These are phyloP conservation scores for Trachelus troglodyta DNA, from an alignment of 2,888 invertebrate species.

Conservation along the genomic window DNA sequence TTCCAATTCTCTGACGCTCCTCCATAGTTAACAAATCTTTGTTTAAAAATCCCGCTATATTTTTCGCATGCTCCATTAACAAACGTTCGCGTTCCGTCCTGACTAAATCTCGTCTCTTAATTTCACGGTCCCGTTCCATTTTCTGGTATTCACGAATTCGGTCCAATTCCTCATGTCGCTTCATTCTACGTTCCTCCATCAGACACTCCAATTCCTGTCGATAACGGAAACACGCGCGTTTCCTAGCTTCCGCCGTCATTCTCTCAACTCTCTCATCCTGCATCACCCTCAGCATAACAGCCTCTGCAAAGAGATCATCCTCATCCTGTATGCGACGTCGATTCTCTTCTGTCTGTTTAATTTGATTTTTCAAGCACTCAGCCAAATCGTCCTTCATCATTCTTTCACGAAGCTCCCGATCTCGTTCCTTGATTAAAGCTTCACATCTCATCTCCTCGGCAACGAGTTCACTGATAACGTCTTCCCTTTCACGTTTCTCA, in stretches of 20 bases:
- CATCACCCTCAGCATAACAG: slow-evolving; percentile 45
- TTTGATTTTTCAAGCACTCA: slow-evolving; percentile 44
- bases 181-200: slow-evolving; percentile 43
- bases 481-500: slow-evolving; percentile 31
- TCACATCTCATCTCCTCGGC: slow-evolving; percentile 46
- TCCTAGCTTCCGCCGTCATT: slow-evolving; percentile 43
- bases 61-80: slow-evolving; percentile 42
- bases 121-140: slow-evolving; percentile 27
- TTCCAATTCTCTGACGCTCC: slow-evolving; percentile 33
- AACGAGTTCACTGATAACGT: slow-evolving; percentile 42
- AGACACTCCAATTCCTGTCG: slow-evolving; percentile 45
- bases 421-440: slow-evolving; percentile 33
- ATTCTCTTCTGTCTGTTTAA: slow-evolving; percentile 41
- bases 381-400: slow-evolving; percentile 36
- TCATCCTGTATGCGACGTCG: slow-evolving; percentile 36
- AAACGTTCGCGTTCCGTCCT: slow-evolving; percentile 41
- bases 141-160: slow-evolving; percentile 26
- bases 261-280: slow-evolving; percentile 44
- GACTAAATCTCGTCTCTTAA: slow-evolving; percentile 22
- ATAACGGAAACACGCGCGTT: slow-evolving; percentile 41
- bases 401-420: slow-evolving; percentile 32
- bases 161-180: slow-evolving; percentile 39
- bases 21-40: slow-evolving; percentile 34
- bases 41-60: slow-evolving; percentile 33
- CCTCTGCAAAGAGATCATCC: slow-evolving; percentile 48